phyloP scores from a whole-genome alignment of 2,888 invertebrate genomes.

The Trilocha varians region DNA sequence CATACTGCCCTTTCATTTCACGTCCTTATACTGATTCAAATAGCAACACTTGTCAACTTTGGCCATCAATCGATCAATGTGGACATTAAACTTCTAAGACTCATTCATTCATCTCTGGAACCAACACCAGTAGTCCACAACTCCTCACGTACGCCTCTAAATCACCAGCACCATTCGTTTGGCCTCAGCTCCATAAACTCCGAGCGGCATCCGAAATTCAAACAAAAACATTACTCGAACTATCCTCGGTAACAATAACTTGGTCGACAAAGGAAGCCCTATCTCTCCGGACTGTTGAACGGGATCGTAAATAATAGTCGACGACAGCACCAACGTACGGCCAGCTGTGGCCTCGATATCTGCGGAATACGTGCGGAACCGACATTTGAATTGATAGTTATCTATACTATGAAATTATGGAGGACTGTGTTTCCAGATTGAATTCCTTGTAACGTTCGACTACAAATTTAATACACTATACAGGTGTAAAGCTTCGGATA shows the following conservation, averaged over 20 bases:
- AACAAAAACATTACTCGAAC: slow-evolving; percentile 2
- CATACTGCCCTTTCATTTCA: too few species aligned
- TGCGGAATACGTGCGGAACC: slow-evolving; percentile 5
- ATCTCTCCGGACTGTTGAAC: slow-evolving; percentile 22
- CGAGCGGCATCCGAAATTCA: not conserved
- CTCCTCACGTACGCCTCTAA: not conserved
- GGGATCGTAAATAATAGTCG: slow-evolving; percentile 31
- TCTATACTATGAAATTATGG: not conserved
- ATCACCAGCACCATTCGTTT: not conserved
- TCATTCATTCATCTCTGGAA: too few species aligned
- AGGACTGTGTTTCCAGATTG: not conserved
- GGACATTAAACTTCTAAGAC: too few species aligned
- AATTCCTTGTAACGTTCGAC: too few species aligned
- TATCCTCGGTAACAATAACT: slow-evolving; percentile 3
- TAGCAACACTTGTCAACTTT: too few species aligned
- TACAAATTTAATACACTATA: too few species aligned
- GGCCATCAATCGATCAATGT: too few species aligned
- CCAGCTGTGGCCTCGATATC: slow-evolving; percentile 25
- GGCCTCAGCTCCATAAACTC: too few species aligned
- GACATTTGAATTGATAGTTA: slow-evolving; percentile 4
- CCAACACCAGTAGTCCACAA: too few species aligned
- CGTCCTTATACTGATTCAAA: too few species aligned
- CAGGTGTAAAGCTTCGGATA: too few species aligned
- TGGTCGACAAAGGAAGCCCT: slow-evolving; percentile 16
- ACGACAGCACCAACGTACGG: slow-evolving; percentile 31